Percentiles rank a stretch among this genome's conserved stretches.
phyloP scores from a whole-genome alignment of 1,140 invertebrate species.

The Helicoverpa zea region DNA sequence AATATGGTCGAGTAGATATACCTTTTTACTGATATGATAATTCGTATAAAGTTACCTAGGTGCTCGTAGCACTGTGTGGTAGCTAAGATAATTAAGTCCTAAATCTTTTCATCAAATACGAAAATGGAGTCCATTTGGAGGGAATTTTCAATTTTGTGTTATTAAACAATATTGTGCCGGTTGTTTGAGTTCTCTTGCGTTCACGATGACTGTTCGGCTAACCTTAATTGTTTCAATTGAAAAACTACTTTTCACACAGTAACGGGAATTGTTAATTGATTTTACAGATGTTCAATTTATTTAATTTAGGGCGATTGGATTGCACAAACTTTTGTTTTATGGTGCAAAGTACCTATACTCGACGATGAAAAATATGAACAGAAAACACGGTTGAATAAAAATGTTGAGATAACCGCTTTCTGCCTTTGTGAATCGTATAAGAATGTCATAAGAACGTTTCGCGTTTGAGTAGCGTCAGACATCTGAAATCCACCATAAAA shows the following conservation, averaged over 20 bases:
- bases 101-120: no score
- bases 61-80: no score
- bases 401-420: not conserved
- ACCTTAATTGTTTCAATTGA: constrained; percentile 85
- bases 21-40: no score
- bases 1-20: no score
- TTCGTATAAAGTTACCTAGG: no score
- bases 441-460: constrained; percentile 17
- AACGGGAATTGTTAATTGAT: constrained; percentile 63
- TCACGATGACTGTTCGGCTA: constrained; percentile 64
- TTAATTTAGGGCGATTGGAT: constrained; percentile 54
- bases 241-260: constrained; percentile 70
- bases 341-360: not conserved
- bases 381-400: not conserved
- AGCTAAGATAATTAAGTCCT: no score
- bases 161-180: not conserved
- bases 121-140: not conserved
- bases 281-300: constrained; percentile 61
- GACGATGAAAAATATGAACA: not conserved
- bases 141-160: not conserved
- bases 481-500: constrained; percentile 56
- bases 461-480: constrained; percentile 18
- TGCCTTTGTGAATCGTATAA: not conserved
- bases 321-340: constrained; percentile 36
- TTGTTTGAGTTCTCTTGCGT: constrained; percentile 13